Percentiles rank a stretch among this genome's conserved stretches.
Evolutionary conservation across 2,888 invertebrate species (phyloP).

Genomic region (Eubasilissa splendida): DNA sequence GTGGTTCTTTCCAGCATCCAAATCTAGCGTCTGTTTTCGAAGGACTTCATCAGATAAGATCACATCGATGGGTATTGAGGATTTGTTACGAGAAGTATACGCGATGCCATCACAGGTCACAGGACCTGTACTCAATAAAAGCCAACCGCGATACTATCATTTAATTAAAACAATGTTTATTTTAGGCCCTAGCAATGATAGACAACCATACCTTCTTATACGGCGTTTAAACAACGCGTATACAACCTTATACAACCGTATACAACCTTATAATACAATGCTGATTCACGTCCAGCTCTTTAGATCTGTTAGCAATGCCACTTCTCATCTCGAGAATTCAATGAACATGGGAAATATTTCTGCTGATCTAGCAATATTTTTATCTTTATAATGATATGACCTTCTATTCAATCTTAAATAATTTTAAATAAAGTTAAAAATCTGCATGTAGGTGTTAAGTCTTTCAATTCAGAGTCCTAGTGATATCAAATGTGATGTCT

Average conservation of each 20-base stretch:
- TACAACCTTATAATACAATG: background rate
- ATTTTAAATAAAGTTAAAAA: too few relatives aligned
- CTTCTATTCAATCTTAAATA: too few relatives aligned
- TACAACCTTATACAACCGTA: background rate
- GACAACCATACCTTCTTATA: background rate
- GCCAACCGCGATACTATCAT: slow-evolving; percentile 15
- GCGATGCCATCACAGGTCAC: background rate
- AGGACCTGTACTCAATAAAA: slow-evolving; percentile 18
- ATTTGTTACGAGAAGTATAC: slow-evolving; percentile 5
- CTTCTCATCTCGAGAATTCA: too few relatives aligned
- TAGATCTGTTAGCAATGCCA: too few relatives aligned
- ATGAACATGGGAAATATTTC: too few relatives aligned
- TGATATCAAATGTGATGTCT: too few relatives aligned
- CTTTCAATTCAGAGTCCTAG: too few relatives aligned
- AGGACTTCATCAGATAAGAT: slow-evolving; percentile 9
- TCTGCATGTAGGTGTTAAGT: too few relatives aligned
- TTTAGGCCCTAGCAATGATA: background rate
- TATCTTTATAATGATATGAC: too few relatives aligned
- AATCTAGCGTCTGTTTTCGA: background rate
- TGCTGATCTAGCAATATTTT: too few relatives aligned
- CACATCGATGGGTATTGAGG: slow-evolving; percentile 14
- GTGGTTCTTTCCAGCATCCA: background rate
- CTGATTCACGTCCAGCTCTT: background rate
- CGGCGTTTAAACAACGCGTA: background rate
- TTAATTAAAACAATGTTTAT: slow-evolving; percentile 38